phyloP scores from a whole-genome alignment of 1,140 invertebrate genomes.

The Drosophila leontia region DNA sequence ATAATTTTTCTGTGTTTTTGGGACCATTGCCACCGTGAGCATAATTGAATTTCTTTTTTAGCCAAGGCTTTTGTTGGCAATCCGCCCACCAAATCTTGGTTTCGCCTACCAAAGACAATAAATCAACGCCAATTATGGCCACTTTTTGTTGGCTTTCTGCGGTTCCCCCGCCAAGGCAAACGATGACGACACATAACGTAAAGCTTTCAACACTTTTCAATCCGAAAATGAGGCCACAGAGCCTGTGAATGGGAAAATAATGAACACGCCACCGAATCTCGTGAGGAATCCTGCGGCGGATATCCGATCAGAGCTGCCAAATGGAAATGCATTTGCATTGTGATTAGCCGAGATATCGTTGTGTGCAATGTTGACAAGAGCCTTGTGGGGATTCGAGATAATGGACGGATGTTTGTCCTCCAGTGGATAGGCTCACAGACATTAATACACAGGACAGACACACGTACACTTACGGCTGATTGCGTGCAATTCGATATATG shows the following conservation, averaged over 20 bases:
- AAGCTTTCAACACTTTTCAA: constrained; percentile 69
- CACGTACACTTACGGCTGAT: constrained; percentile 1
- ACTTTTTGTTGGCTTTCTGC: constrained; percentile 18
- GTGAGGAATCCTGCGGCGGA: constrained; percentile 23
- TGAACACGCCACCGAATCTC: constrained; percentile 37
- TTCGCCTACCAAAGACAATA: constrained; percentile 70
- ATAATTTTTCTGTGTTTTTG: constrained; percentile 1
- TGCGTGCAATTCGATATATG: constrained; percentile 9
- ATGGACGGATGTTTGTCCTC: constrained; percentile 25
- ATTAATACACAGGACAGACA: constrained; percentile 35
- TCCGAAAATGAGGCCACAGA: constrained; percentile 40
- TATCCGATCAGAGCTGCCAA: constrained; percentile 40
- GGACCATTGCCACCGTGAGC: constrained; percentile 6
- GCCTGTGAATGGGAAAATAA: constrained; percentile 50
- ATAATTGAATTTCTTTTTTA: constrained; percentile 69
- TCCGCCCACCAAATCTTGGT: constrained; percentile 52
- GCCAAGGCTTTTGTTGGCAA: constrained; percentile 27
- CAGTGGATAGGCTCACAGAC: constrained; percentile 15
- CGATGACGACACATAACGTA: constrained; percentile 59
- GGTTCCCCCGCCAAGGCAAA: constrained; percentile 37
- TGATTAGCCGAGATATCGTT: constrained; percentile 12
- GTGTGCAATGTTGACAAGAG: constrained; percentile 39
- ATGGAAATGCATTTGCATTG: constrained; percentile 38
- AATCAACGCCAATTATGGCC: constrained; percentile 77
- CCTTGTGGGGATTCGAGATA: constrained; percentile 46